Percentiles rank a stretch among this genome's conserved stretches.
Evolutionary conservation across 37 sponge, comb jelly and placozoan genomes (phyloP).

Genomic region (Eunapius fragilis): DNA sequence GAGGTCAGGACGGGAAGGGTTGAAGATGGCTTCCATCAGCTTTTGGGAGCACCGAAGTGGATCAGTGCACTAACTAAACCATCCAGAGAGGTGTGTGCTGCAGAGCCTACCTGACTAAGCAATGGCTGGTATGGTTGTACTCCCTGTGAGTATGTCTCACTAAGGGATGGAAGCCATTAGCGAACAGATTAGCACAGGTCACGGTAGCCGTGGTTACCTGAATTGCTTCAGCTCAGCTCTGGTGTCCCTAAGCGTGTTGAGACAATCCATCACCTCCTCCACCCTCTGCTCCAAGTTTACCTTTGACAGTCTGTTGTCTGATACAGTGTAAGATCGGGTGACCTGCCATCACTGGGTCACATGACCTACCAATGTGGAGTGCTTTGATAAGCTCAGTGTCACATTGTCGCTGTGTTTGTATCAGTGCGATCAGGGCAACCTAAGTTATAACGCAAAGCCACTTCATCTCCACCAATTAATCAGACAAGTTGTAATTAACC

Average conservation of each 20-base stretch:
- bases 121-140: constrained; percentile 22
- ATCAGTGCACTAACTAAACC: background rate
- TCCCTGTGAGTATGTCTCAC: background rate
- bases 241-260: constrained; percentile 19
- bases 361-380: background rate
- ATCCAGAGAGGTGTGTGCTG: background rate
- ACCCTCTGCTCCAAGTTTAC: background rate
- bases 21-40: constrained; percentile 55
- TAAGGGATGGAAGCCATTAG: background rate
- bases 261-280: background rate
- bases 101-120: constrained; percentile 23
- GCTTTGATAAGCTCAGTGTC: background rate
- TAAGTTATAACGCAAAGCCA: background rate
- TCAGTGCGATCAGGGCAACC: constrained; percentile 29
- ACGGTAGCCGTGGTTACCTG: constrained; percentile 24
- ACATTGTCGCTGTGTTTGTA: constrained; percentile 26
- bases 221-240: constrained; percentile 40
- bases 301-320: background rate
- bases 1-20: constrained; percentile 48
- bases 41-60: too few species aligned
- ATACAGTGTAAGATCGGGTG: background rate
- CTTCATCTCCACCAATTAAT: too few species aligned
- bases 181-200: background rate
- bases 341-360: background rate
- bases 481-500: background rate